A percentile compares a stretch with the other conserved stretches of the same genome.
These are phyloP conservation scores for Asteroscopus sphinx DNA, from an alignment of 2,888 invertebrate species.

Conservation along the genomic window DNA sequence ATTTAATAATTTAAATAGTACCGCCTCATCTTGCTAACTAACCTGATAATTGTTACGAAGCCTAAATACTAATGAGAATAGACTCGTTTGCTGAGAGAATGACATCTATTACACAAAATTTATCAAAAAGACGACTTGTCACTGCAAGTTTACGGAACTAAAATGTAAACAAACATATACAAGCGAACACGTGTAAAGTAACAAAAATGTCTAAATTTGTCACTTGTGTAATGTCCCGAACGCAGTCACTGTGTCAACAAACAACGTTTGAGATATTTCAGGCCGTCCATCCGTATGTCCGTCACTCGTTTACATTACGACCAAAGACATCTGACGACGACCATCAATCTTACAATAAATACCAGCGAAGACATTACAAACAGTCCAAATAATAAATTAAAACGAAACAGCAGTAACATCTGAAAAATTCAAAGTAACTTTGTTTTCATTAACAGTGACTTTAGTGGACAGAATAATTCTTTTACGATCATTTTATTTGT, in stretches of 20 bases:
- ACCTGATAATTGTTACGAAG: background rate
- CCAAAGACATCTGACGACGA: slow-evolving; percentile 85
- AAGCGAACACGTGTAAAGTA: slow-evolving; percentile 65
- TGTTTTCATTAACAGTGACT: slow-evolving; percentile 77
- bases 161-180: slow-evolving; percentile 55
- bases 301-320: slow-evolving; percentile 71
- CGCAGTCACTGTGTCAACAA: slow-evolving; percentile 78
- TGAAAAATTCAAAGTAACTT: slow-evolving; percentile 49
- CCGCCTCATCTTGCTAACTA: background rate
- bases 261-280: slow-evolving; percentile 83
- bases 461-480: slow-evolving; percentile 81
- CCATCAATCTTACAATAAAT: slow-evolving; percentile 88
- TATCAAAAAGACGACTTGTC: slow-evolving; percentile 33
- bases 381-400: slow-evolving; percentile 59
- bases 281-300: slow-evolving; percentile 69
- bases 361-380: slow-evolving; percentile 71
- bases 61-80: slow-evolving; percentile 10
- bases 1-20: too few relatives aligned
- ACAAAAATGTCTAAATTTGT: slow-evolving; percentile 68
- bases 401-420: slow-evolving; percentile 37
- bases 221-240: slow-evolving; percentile 76
- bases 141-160: slow-evolving; percentile 49
- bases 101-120: slow-evolving; percentile 25
- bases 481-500: slow-evolving; percentile 76
- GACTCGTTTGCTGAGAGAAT: background rate